Evolutionary conservation across 2,797 vertebrate genomes (phyloP).

Genomic region (Martes flavigula): DNA sequence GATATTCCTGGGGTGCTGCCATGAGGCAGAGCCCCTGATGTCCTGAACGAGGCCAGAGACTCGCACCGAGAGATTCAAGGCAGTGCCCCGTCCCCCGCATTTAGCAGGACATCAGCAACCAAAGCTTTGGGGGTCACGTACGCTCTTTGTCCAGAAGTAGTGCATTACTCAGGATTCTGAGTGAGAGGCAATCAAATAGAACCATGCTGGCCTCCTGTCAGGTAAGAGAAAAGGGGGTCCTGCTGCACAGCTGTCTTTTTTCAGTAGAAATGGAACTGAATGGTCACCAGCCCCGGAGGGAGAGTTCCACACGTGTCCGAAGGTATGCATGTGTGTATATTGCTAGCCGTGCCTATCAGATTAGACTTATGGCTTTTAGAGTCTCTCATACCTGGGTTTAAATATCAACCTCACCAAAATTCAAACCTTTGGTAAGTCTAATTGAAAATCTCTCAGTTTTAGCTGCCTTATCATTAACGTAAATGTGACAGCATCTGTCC

Average conservation of each 20-base stretch:
- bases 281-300: neutral
- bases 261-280: neutral
- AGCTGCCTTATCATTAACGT: neutral
- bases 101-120: neutral
- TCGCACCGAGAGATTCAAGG: too few relatives aligned
- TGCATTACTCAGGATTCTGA: neutral
- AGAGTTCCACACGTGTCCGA: accelerated
- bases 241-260: neutral
- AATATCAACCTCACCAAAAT: neutral
- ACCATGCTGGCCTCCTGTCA: neutral
- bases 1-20: accelerated
- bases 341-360: neutral
- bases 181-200: neutral
- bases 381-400: neutral
- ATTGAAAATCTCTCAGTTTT: neutral
- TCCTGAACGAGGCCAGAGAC: neutral
- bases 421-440: neutral
- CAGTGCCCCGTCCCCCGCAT: neutral
- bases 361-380: neutral
- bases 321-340: neutral
- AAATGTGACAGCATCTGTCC: neutral
- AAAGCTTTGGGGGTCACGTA: neutral
- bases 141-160: neutral
- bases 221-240: neutral
- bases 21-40: neutral